Conservation (phyloP, 2,113 vertebrate species). For the Podocnemis expansa region DNA sequence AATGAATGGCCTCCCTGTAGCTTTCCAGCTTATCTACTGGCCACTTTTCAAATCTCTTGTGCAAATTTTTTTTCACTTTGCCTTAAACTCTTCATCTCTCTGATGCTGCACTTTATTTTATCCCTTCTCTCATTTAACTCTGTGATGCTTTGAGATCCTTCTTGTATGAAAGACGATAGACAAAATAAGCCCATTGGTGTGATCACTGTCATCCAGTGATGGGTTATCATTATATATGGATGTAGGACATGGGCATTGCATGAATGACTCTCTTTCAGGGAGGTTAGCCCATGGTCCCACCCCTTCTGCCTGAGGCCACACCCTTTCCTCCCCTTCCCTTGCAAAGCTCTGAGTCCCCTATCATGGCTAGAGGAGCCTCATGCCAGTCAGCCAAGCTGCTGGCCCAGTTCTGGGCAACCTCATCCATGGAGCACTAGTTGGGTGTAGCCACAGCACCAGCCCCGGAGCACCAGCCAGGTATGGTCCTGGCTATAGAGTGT, state of each 20-base stretch:
- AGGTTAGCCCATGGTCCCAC: too few relatives aligned
- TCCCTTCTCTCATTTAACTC: not conserved
- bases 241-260: not conserved
- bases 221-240: conserved; percentile 7
- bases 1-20: not conserved
- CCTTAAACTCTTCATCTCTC: not conserved
- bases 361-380: too few relatives aligned
- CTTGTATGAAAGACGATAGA: not conserved
- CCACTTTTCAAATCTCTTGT: not conserved
- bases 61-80: not conserved
- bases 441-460: too few relatives aligned
- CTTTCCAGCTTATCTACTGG: not conserved
- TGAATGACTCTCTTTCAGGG: too few relatives aligned
- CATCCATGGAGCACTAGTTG: too few relatives aligned
- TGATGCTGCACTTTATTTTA: not conserved
- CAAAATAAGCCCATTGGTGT: conserved; percentile 24
- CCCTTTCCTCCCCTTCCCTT: too few relatives aligned
- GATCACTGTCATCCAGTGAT: not conserved
- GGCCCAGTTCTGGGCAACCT: too few relatives aligned
- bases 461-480: too few relatives aligned
- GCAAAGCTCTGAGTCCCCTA: too few relatives aligned
- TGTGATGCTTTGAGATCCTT: not conserved
- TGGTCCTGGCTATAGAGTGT: too few relatives aligned
- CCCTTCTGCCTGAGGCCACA: too few relatives aligned
- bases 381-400: not conserved